Percentiles rank a stretch among this genome's conserved stretches.
These are phyloP conservation scores for Flexamia atlantica DNA, from an alignment of 2,888 invertebrate genomes.

Conservation along the genomic window DNA sequence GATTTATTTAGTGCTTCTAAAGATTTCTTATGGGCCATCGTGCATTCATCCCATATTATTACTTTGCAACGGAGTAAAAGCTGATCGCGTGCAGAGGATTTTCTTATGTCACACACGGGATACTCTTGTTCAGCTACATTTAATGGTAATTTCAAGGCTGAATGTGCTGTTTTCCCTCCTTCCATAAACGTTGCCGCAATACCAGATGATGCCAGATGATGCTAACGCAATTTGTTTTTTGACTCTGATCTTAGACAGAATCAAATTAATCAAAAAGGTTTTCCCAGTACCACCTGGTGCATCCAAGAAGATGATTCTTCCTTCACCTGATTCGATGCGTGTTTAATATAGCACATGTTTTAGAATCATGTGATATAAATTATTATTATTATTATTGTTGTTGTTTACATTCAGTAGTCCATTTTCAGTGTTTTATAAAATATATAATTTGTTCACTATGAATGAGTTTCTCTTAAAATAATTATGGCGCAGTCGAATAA, in stretches of 20 bases:
- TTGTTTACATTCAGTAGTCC: too few species aligned
- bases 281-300: conserved; percentile 65
- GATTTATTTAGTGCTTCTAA: conserved; percentile 17
- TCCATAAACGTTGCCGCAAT: conserved; percentile 14
- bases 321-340: conserved; percentile 65
- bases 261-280: conserved; percentile 9
- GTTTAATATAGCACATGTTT: conserved; percentile 69
- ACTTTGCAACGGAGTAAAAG: conserved; percentile 70
- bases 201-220: conserved; percentile 12
- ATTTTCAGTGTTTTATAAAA: too few species aligned
- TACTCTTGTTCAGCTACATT: not conserved
- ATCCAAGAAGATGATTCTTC: conserved; percentile 65
- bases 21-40: not conserved
- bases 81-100: conserved; percentile 59
- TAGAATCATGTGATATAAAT: conserved; percentile 68
- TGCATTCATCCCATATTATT: conserved; percentile 33
- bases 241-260: conserved; percentile 53
- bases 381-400: too few species aligned
- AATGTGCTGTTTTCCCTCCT: conserved; percentile 17
- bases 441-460: too few species aligned
- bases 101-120: not conserved
- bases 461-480: too few species aligned
- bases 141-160: not conserved
- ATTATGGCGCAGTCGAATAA: too few species aligned
- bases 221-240: conserved; percentile 3